These are phyloP conservation scores for Pterois miles DNA, from an alignment of 2,797 vertebrate species.

Conservation along the genomic window DNA sequence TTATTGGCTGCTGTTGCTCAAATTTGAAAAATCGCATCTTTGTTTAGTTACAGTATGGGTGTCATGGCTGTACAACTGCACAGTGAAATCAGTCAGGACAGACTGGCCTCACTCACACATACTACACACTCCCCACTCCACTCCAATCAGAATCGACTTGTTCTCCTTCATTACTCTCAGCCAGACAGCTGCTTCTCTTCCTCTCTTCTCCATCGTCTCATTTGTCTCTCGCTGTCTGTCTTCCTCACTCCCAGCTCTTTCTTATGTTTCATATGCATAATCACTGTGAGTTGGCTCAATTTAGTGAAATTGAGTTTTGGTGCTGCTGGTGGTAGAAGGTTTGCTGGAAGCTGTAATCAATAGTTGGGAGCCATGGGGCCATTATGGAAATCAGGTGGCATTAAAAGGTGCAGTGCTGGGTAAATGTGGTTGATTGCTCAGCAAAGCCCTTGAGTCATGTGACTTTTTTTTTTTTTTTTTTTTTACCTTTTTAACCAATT, in stretches of 20 bases:
- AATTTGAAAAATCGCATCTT: slow-evolving; percentile 35
- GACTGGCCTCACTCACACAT: slow-evolving; percentile 32
- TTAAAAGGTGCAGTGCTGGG: slow-evolving; percentile 45
- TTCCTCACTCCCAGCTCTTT: slow-evolving; percentile 22
- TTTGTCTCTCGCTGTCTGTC: slow-evolving; percentile 44
- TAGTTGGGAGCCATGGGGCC: slow-evolving; percentile 59
- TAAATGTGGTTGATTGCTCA: slow-evolving; percentile 30
- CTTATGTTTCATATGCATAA: slow-evolving; percentile 67
- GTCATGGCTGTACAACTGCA: slow-evolving; percentile 24
- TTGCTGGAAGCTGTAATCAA: slow-evolving; percentile 73
- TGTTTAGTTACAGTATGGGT: slow-evolving; percentile 30
- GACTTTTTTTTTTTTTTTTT: background rate
- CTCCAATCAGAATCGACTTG: slow-evolving; percentile 67
- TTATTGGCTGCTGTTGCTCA: slow-evolving; percentile 28
- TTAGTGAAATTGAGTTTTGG: slow-evolving; percentile 73
- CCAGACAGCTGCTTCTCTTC: slow-evolving; percentile 63
- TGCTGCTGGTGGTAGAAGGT: slow-evolving; percentile 27
- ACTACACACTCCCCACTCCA: slow-evolving; percentile 36
- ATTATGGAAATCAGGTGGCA: slow-evolving; percentile 76
- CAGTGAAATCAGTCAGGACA: slow-evolving; percentile 45
- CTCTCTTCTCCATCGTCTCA: slow-evolving; percentile 31
- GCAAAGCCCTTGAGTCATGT: slow-evolving; percentile 6
- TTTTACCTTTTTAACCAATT: background rate
- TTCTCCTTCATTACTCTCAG: slow-evolving; percentile 65
- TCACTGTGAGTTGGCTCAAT: slow-evolving; percentile 73